These are phyloP conservation scores for Colinus virginianus DNA, from an alignment of 2,113 vertebrate genomes.

Conservation along the genomic window DNA sequence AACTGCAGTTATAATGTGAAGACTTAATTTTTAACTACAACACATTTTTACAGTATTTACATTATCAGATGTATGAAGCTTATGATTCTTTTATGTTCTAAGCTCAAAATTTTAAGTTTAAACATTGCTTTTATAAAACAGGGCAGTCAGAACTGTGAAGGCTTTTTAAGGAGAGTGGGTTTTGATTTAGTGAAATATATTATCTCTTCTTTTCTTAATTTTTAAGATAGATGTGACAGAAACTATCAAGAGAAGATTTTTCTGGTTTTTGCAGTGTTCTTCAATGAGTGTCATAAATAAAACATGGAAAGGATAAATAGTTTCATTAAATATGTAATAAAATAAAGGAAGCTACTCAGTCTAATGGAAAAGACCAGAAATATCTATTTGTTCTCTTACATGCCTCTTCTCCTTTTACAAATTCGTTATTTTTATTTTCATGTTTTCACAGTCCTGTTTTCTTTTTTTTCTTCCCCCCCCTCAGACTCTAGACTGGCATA, in stretches of 20 bases:
- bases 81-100: neutral
- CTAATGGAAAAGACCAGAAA: neutral
- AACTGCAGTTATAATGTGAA: neutral
- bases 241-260: neutral
- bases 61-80: neutral
- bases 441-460: neutral
- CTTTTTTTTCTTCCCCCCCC: rapidly evolving
- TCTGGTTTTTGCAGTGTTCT: neutral
- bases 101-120: neutral
- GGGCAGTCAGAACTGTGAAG: neutral
- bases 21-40: neutral
- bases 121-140: neutral
- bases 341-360: neutral
- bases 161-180: rapidly evolving
- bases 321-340: neutral
- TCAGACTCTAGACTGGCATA: neutral
- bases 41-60: neutral
- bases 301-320: neutral
- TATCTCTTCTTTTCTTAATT: neutral
- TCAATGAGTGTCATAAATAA: neutral
- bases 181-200: neutral
- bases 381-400: neutral
- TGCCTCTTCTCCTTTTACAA: neutral
- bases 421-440: neutral
- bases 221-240: neutral